Percentiles rank a stretch among this genome's conserved stretches.
Evolutionary conservation across 2,888 invertebrate species (phyloP).

Genomic region (Acrocera orbiculus): DNA sequence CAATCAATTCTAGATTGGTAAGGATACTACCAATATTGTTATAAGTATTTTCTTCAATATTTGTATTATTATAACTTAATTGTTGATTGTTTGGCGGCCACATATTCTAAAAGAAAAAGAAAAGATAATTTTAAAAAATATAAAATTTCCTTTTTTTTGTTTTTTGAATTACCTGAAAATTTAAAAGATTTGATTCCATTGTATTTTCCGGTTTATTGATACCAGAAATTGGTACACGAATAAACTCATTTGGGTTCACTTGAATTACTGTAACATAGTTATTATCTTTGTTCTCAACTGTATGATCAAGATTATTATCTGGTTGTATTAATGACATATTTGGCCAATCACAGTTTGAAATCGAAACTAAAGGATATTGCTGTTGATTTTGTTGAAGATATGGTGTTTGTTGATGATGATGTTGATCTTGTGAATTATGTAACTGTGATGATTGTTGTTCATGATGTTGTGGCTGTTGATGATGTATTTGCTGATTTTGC

Average conservation of each 20-base stretch:
- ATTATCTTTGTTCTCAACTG: too few species aligned
- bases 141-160: neutral
- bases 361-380: conserved; percentile 16
- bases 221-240: conserved; percentile 30
- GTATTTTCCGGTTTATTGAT: too few species aligned
- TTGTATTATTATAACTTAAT: conserved; percentile 19
- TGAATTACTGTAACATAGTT: conserved; percentile 27
- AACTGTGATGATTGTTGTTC: neutral
- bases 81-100: conserved; percentile 21
- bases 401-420: conserved; percentile 6
- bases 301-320: too few species aligned
- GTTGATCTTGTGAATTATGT: conserved; percentile 1
- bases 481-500: conserved; percentile 13
- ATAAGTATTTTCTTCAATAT: conserved; percentile 24
- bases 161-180: conserved; percentile 20
- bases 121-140: conserved; percentile 1
- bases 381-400: conserved; percentile 11
- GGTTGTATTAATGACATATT: too few species aligned
- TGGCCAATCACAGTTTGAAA: conserved; percentile 19
- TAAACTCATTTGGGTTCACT: conserved; percentile 26
- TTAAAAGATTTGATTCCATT: conserved; percentile 22
- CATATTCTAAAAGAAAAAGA: conserved; percentile 19
- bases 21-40: conserved; percentile 31
- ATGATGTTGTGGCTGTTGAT: conserved; percentile 18
- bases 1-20: conserved; percentile 29